phyloP scores from a whole-genome alignment of 2,113 vertebrate genomes.

The Zootoca vivipara region DNA sequence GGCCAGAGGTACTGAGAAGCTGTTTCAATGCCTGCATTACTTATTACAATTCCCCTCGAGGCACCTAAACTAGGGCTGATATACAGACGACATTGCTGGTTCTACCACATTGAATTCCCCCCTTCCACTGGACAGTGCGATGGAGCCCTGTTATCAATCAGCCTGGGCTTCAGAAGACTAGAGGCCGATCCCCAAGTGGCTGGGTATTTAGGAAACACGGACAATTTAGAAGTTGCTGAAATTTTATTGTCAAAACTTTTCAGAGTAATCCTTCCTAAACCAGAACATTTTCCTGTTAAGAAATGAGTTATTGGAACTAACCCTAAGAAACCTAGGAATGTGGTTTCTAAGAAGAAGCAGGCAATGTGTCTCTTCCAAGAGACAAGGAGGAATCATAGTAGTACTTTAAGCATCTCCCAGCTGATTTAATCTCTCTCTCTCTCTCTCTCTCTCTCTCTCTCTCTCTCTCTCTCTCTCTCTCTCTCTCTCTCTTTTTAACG shows the following conservation, averaged over 20 bases:
- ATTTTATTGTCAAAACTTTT: slow-evolving; percentile 55
- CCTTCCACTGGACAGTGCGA: neutral
- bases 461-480: neutral
- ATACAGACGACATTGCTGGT: slow-evolving; percentile 32
- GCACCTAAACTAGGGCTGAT: slow-evolving; percentile 26
- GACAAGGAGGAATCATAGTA: neutral
- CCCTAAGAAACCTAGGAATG: slow-evolving; percentile 28
- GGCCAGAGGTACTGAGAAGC: slow-evolving; percentile 27
- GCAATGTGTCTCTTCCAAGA: slow-evolving; percentile 31
- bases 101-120: slow-evolving; percentile 18
- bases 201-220: slow-evolving; percentile 57
- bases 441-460: neutral
- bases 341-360: slow-evolving; percentile 47
- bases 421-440: neutral
- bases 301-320: slow-evolving; percentile 38
- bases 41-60: neutral
- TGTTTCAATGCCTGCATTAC: slow-evolving; percentile 31
- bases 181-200: slow-evolving; percentile 16
- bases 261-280: slow-evolving; percentile 48
- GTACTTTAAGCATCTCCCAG: slow-evolving; percentile 1
- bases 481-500: slow-evolving; percentile 14
- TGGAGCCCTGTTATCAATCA: slow-evolving; percentile 31
- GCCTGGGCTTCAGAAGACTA: slow-evolving; percentile 9
- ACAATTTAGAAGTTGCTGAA: slow-evolving; percentile 66
- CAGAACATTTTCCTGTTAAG: slow-evolving; percentile 31